Percentiles rank a stretch among this genome's conserved stretches.
phyloP scores from a whole-genome alignment of 2,888 invertebrate genomes.

The Bedellia somnulentella region DNA sequence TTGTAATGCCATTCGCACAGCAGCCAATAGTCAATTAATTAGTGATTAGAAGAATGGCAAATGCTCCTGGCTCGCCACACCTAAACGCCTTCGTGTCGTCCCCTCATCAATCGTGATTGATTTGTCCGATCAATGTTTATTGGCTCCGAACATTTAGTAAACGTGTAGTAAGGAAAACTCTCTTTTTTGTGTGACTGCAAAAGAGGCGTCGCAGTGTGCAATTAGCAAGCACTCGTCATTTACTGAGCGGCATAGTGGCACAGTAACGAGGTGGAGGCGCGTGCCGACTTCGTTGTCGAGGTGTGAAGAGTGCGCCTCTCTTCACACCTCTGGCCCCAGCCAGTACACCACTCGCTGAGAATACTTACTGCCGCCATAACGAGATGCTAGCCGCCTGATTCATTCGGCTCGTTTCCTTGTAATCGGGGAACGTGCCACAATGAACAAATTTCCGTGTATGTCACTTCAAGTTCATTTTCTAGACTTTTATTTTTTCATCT shows the following conservation, averaged over 20 bases:
- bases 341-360: slow-evolving; percentile 46
- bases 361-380: slow-evolving; percentile 40
- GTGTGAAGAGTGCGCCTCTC: slow-evolving; percentile 41
- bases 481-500: no score
- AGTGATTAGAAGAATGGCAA: slow-evolving; percentile 21
- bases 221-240: slow-evolving; percentile 5
- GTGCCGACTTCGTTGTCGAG: slow-evolving; percentile 26
- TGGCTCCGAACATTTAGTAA: no score
- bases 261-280: slow-evolving; percentile 27
- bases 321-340: slow-evolving; percentile 40
- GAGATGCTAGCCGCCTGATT: slow-evolving; percentile 38
- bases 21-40: slow-evolving; percentile 38
- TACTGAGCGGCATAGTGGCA: no score
- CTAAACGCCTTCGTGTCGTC: slow-evolving; percentile 35
- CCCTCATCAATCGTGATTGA: slow-evolving; percentile 49
- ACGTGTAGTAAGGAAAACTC: no score
- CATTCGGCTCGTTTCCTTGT: slow-evolving; percentile 41
- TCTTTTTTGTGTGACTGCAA: no score
- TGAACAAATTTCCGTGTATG: slow-evolving; percentile 7
- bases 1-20: slow-evolving; percentile 29
- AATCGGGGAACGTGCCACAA: slow-evolving; percentile 24
- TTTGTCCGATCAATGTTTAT: slow-evolving; percentile 45
- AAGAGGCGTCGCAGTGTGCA: no score
- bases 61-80: slow-evolving; percentile 29
- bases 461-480: slow-evolving; percentile 1